phyloP scores from a whole-genome alignment of 2,113 vertebrate species.

The Sterrhoptilus dennistouni region DNA sequence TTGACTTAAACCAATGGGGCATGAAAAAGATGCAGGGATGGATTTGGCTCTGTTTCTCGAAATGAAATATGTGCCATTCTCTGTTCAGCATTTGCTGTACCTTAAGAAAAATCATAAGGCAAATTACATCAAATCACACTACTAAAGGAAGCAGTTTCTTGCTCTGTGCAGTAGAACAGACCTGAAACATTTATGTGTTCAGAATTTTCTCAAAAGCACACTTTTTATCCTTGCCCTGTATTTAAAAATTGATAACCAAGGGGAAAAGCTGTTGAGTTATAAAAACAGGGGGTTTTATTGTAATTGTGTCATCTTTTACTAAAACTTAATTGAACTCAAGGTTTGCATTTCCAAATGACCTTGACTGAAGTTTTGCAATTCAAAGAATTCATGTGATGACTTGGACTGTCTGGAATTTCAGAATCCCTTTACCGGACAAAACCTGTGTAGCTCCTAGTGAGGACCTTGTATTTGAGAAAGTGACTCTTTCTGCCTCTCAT shows the following conservation, averaged over 20 bases:
- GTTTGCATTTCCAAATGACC: constrained; percentile 65
- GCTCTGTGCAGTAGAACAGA: constrained; percentile 3
- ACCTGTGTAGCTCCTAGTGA: constrained; percentile 21
- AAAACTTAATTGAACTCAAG: constrained; percentile 42
- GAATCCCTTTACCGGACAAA: constrained; percentile 52
- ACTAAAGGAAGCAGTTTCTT: constrained; percentile 48
- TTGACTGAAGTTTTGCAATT: constrained; percentile 66
- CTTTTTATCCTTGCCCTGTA: constrained; percentile 41
- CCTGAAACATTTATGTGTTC: constrained; percentile 48
- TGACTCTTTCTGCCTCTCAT: background rate
- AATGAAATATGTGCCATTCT: constrained; percentile 49
- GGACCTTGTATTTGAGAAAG: background rate
- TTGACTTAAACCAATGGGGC: constrained; percentile 27
- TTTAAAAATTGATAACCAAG: constrained; percentile 77
- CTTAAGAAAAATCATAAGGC: constrained; percentile 61
- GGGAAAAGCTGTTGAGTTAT: constrained; percentile 46
- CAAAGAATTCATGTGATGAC: constrained; percentile 50
- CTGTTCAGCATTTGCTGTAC: constrained; percentile 48
- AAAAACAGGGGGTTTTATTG: background rate
- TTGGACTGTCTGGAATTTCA: constrained; percentile 40
- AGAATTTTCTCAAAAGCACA: constrained; percentile 65
- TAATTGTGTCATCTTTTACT: constrained; percentile 68
- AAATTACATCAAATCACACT: constrained; percentile 60
- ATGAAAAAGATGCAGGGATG: constrained; percentile 37
- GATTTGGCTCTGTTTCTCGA: constrained; percentile 43